Evolutionary conservation across 2,888 invertebrate genomes (phyloP).

Genomic region (Nymphalis c-album): DNA sequence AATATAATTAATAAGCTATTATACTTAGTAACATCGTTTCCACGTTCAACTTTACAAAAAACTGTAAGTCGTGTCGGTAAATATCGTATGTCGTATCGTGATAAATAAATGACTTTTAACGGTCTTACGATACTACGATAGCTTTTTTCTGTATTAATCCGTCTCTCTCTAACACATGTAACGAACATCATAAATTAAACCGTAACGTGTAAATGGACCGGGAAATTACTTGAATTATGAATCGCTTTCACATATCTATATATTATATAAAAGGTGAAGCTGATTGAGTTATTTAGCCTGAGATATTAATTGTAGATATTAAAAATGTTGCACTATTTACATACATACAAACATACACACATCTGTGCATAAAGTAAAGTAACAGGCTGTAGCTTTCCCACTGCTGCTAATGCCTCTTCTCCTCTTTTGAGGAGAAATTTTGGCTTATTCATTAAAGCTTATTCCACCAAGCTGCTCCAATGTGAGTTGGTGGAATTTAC

Average conservation of each 20-base stretch:
- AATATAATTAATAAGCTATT: no score
- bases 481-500: no score
- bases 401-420: no score
- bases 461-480: no score
- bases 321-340: no score
- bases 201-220: conserved; percentile 11
- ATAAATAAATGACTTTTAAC: not conserved
- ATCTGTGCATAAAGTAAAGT: no score
- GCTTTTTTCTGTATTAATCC: conserved; percentile 1
- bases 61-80: not conserved
- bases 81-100: conserved; percentile 41
- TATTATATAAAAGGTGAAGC: conserved; percentile 4
- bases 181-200: conserved; percentile 6
- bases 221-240: conserved; percentile 8
- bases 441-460: no score
- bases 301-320: no score
- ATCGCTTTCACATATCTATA: conserved; percentile 10
- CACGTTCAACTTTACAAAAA: not conserved
- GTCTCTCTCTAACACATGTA: not conserved
- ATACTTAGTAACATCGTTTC: no score
- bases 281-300: not conserved
- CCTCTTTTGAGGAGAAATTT: no score
- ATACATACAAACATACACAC: no score
- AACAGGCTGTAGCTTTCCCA: no score
- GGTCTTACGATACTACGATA: conserved; percentile 7